Percentiles rank a stretch among this genome's conserved stretches.
These are phyloP conservation scores for Drosophila cracens DNA, from an alignment of 2,888 invertebrate species.

Conservation along the genomic window DNA sequence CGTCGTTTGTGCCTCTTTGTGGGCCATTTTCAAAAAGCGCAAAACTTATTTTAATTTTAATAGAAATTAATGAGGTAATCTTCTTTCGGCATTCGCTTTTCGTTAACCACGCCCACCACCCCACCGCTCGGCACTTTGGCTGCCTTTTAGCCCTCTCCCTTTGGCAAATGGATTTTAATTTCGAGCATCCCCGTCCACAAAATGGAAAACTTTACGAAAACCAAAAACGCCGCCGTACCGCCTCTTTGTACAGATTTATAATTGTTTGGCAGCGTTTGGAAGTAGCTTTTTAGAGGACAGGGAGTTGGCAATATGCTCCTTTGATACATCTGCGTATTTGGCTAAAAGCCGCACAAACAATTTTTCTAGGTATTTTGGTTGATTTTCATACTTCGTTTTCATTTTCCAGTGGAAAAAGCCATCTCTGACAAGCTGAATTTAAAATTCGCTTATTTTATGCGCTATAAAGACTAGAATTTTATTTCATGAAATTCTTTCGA, in stretches of 20 bases:
- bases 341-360: slow-evolving; percentile 8
- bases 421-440: not conserved
- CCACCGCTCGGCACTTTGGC: not conserved
- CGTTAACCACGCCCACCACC: not conserved
- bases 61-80: slow-evolving; percentile 76
- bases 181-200: slow-evolving; percentile 26
- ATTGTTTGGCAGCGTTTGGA: slow-evolving; percentile 37
- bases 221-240: slow-evolving; percentile 27
- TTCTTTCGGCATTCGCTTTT: slow-evolving; percentile 52
- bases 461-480: not conserved
- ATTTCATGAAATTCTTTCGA: not conserved
- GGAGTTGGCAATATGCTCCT: not conserved
- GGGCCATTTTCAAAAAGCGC: slow-evolving; percentile 55
- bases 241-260: slow-evolving; percentile 56
- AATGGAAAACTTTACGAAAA: slow-evolving; percentile 47
- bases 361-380: not conserved
- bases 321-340: slow-evolving; percentile 20
- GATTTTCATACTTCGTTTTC: slow-evolving; percentile 1
- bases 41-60: slow-evolving; percentile 74
- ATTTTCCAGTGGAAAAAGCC: not conserved
- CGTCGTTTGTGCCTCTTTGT: slow-evolving; percentile 48
- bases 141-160: slow-evolving; percentile 6
- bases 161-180: slow-evolving; percentile 67
- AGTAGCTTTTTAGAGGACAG: not conserved
- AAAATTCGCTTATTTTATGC: not conserved